Percentiles rank a stretch among this genome's conserved stretches.
These are phyloP conservation scores for Lepilemur ruficaudatus DNA, from an alignment of 2,797 vertebrate genomes.

Conservation along the genomic window DNA sequence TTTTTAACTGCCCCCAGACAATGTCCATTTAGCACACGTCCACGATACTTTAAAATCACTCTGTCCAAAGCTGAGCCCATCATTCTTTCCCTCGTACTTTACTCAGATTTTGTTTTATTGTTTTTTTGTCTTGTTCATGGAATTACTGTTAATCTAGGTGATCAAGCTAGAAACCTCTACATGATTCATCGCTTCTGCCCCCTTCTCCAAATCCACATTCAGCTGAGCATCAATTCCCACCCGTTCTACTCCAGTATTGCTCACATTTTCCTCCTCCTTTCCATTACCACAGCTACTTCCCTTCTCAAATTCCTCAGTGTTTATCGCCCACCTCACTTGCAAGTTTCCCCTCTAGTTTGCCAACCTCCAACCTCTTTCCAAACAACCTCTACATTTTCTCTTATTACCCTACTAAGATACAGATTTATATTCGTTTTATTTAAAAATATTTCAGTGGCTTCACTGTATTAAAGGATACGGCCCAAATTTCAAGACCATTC, in stretches of 20 bases:
- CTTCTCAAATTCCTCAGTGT: background rate
- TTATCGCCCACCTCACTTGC: background rate
- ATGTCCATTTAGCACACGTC: background rate
- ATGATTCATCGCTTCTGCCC: background rate
- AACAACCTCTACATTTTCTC: background rate
- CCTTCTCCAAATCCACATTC: background rate
- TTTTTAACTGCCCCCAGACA: background rate
- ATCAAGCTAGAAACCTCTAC: background rate
- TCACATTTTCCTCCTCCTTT: background rate
- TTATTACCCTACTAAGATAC: background rate
- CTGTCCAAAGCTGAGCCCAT: background rate
- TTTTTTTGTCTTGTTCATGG: background rate
- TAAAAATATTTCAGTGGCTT: background rate
- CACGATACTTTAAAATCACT: background rate
- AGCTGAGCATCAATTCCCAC: background rate
- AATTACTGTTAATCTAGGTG: background rate
- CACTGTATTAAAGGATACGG: background rate
- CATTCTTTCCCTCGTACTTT: background rate
- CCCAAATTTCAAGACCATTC: background rate
- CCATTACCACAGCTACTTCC: background rate
- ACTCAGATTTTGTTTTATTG: background rate
- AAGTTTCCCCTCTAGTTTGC: background rate
- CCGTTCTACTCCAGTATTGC: background rate
- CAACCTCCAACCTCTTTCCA: background rate
- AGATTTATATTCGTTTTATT: background rate